Percentiles rank a stretch among this genome's conserved stretches.
Conservation (phyloP, 1,140 invertebrate species). For the Euschistus heros region DNA sequence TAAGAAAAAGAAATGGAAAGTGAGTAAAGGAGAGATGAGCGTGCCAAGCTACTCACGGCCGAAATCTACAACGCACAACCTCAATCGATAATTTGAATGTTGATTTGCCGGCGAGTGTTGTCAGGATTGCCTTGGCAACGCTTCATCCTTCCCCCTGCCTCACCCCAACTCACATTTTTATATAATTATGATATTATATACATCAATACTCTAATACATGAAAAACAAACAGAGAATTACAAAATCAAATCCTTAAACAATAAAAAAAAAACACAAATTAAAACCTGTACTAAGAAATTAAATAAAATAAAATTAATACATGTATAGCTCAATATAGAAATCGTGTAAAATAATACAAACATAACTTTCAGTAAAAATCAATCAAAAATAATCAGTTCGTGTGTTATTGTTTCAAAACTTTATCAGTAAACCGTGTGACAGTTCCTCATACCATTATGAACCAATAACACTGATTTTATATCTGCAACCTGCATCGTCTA, state of each 20-base stretch:
- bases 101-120: conserved; percentile 12
- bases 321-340: not conserved
- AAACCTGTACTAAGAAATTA: not conserved
- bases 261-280: not conserved
- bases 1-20: no score
- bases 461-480: no score
- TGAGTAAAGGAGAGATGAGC: not conserved
- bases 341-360: not conserved
- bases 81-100: conserved; percentile 5
- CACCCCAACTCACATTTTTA: conserved; percentile 2
- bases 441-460: no score
- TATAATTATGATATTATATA: not conserved
- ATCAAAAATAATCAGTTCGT: not conserved
- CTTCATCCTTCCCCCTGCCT: conserved; percentile 3
- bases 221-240: not conserved
- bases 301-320: not conserved
- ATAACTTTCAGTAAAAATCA: not conserved
- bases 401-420: not conserved
- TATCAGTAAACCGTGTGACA: no score
- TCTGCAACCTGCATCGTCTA: no score
- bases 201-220: not conserved
- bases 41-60: not conserved
- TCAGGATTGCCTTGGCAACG: conserved; percentile 14
- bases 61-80: not conserved
- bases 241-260: not conserved